These are phyloP conservation scores for Hydrotaea diabolus DNA, from an alignment of 2,888 invertebrate genomes.

Conservation along the genomic window DNA sequence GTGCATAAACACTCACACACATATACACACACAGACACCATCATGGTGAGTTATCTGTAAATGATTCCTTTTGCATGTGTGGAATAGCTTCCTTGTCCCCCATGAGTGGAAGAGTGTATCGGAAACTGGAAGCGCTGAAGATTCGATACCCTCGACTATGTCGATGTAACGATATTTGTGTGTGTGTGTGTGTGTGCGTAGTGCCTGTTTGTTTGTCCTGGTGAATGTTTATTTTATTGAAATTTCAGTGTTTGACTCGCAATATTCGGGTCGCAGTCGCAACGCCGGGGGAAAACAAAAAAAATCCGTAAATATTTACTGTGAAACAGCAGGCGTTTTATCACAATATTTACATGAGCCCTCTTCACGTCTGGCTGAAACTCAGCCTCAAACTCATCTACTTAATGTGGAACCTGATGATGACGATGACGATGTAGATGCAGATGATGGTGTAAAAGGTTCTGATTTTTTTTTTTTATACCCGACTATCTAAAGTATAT, in stretches of 20 bases:
- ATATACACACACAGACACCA: no score
- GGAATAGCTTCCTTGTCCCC: background rate
- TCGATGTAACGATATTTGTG: background rate
- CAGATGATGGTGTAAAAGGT: background rate
- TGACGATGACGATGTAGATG: no score
- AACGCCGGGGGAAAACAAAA: background rate
- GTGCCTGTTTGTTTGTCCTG: background rate
- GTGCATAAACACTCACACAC: no score
- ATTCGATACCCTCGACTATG: background rate
- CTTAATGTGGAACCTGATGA: background rate
- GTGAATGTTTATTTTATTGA: conserved; percentile 36
- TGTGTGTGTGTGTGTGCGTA: background rate
- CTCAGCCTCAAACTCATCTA: background rate
- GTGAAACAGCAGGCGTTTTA: conserved; percentile 78
- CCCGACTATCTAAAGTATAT: conserved; percentile 20
- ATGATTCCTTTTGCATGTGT: background rate
- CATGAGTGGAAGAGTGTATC: background rate
- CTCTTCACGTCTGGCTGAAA: conserved; percentile 15
- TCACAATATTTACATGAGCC: conserved; percentile 77
- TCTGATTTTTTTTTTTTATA: conserved; percentile 13
- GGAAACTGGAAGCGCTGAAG: background rate
- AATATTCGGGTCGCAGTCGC: conserved; percentile 3
- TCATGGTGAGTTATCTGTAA: no score
- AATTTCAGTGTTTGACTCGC: conserved; percentile 31
- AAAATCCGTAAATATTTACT: conserved; percentile 77